These are phyloP conservation scores for Aporophyla lueneburgensis DNA, from an alignment of 2,888 invertebrate genomes.

Conservation along the genomic window DNA sequence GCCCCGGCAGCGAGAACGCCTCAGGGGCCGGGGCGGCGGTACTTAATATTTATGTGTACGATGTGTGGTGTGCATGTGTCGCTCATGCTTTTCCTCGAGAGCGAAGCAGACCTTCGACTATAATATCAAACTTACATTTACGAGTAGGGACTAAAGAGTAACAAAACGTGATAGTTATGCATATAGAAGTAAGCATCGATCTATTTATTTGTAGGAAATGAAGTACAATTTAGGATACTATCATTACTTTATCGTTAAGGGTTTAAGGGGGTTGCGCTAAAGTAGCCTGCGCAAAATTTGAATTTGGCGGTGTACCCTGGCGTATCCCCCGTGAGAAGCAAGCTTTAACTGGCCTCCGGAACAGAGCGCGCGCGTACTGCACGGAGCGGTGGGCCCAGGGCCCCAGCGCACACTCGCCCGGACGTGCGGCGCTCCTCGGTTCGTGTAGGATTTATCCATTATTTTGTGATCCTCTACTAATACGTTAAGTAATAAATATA, in stretches of 20 bases:
- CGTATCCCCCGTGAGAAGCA: slow-evolving; percentile 55
- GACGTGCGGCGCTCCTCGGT: slow-evolving; percentile 41
- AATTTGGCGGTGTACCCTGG: too few species aligned
- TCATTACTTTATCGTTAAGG: slow-evolving; percentile 69
- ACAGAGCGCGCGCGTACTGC: slow-evolving; percentile 27
- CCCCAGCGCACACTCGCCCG: too few species aligned
- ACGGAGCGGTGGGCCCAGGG: too few species aligned
- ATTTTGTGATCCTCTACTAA: slow-evolving; percentile 76
- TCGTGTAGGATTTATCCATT: slow-evolving; percentile 67
- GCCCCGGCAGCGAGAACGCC: too few species aligned
- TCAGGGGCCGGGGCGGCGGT: neutral
- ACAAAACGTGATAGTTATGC: slow-evolving; percentile 72
- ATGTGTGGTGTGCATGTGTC: slow-evolving; percentile 37
- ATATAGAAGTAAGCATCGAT: slow-evolving; percentile 72
- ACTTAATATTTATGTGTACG: slow-evolving; percentile 26
- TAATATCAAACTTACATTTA: slow-evolving; percentile 45
- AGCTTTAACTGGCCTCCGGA: slow-evolving; percentile 76
- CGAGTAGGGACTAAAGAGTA: slow-evolving; percentile 54
- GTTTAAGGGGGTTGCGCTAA: slow-evolving; percentile 45
- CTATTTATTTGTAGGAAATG: slow-evolving; percentile 82
- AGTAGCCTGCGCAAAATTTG: too few species aligned
- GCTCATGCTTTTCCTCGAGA: slow-evolving; percentile 39
- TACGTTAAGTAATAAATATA: slow-evolving; percentile 72
- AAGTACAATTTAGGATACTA: slow-evolving; percentile 84
- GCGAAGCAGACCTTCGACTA: slow-evolving; percentile 41